Base-by-base conservation (phyloP, 2,797 vertebrate genomes). In the Vireo griseus region DNA sequence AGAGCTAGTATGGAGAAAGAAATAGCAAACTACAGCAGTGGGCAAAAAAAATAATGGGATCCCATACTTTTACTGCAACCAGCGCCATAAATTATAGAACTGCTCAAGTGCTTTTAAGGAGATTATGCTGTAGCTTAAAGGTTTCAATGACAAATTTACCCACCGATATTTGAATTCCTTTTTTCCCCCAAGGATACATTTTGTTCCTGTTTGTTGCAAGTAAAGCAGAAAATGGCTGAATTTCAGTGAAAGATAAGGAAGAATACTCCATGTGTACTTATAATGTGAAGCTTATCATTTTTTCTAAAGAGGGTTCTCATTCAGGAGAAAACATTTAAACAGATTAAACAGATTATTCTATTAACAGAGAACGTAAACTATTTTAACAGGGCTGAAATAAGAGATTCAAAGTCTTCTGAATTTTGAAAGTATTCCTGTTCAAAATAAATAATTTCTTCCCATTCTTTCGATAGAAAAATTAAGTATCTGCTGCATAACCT, bases 151-250 rank as follows among this genome's bases (percentile, higher is more conserved):
- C 39, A 65, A 87, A 71, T 91, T 92, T 55, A 81, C 37, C 42
- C 59, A 61, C 28, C 52, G 40, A 67, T 6, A 85, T n/a, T 22
- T 44, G 31, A 80, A 52, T 68, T 78, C 19, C 22, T 5, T 45
- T 74, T 48, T 63, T 13, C 11, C 51, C 22, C 40, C 14, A 47
- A 77, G 61, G 71, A 82, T 85, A 94, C 72, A 83, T 92, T 95
- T 94, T 92, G 63, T 69, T 81, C 75, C 52, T 81, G 39, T 50
- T 81, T 42, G 45, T 89, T 88, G 79, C 75, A 86, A 80, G 33
- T 69, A 87, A 79, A 82, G 69, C 73, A 96, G 92, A 94, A 96
- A 96, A 96, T 91, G 89, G 84, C 63, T 92, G 88, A 61, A 91
- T 92, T 86, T 96, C 87, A 90, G 42, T 69, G 80, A 85, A 48